These are phyloP conservation scores for Pyrgilauda ruficollis DNA, from an alignment of 2,113 vertebrate species.

Conservation along the genomic window DNA sequence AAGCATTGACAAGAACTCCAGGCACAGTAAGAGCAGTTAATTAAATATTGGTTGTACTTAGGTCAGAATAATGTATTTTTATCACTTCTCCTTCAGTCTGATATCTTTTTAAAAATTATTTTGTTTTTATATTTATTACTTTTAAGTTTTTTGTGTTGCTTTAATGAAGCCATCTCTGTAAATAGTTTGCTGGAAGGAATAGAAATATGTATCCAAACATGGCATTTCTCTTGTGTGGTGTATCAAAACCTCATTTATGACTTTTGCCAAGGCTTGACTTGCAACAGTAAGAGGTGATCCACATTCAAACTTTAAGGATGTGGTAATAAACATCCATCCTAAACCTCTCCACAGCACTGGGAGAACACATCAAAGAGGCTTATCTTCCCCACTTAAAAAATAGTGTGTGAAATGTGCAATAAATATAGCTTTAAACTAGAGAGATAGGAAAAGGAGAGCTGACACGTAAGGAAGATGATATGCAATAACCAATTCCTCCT, in stretches of 20 bases:
- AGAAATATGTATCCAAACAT: not conserved
- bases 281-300: not conserved
- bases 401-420: not conserved
- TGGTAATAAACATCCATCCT: not conserved
- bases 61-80: not conserved
- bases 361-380: not conserved
- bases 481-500: not conserved
- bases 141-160: not conserved
- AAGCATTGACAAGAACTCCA: not conserved
- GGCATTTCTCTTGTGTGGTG: not conserved
- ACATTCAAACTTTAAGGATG: not conserved
- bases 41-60: not conserved
- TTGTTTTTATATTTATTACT: not conserved
- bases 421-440: not conserved
- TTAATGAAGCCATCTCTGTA: not conserved
- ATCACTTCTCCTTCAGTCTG: not conserved
- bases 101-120: not conserved
- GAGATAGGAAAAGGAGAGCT: not conserved
- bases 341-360: not conserved
- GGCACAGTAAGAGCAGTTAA: not conserved
- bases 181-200: not conserved
- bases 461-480: not conserved
- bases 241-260: not conserved
- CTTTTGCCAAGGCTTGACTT: not conserved
- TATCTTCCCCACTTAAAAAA: not conserved